Percentiles rank a stretch among this genome's conserved stretches.
Evolutionary conservation across 2,797 vertebrate species (phyloP).

Genomic region (Loris lydekkerianus): DNA sequence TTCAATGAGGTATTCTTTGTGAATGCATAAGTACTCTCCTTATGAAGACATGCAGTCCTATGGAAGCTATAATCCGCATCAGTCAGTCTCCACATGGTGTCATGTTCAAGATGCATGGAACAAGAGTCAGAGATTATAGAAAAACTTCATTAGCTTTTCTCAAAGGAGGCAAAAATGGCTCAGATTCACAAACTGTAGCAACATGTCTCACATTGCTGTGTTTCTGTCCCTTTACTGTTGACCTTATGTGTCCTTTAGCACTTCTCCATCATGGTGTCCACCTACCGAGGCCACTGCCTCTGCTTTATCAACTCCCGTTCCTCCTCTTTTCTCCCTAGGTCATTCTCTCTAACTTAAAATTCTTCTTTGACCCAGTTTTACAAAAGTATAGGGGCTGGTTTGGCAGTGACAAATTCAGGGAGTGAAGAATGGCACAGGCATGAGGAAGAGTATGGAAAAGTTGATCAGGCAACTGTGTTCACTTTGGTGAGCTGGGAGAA

Average conservation of each 20-base stretch:
- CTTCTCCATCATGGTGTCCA: fast-evolving
- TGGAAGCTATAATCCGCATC: background rate
- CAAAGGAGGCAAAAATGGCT: background rate
- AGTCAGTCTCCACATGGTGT: background rate
- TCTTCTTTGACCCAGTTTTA: background rate
- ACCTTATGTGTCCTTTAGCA: background rate
- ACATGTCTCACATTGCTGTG: background rate
- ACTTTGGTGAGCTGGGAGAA: background rate
- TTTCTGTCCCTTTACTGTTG: background rate
- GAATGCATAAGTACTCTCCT: background rate
- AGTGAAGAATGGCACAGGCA: background rate
- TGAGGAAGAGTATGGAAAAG: background rate
- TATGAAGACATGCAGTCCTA: background rate
- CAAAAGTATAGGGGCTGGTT: background rate
- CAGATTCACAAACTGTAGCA: background rate
- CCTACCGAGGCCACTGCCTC: background rate
- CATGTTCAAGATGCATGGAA: background rate
- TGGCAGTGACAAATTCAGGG: background rate
- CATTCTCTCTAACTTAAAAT: background rate
- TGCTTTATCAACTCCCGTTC: background rate
- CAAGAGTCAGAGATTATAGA: background rate
- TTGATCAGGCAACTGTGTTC: background rate
- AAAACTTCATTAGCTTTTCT: constrained; percentile 17
- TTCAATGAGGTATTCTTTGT: background rate
- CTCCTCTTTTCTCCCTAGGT: background rate